These are phyloP conservation scores for Colostygia pectinataria DNA, from an alignment of 2,888 invertebrate species.

Conservation along the genomic window DNA sequence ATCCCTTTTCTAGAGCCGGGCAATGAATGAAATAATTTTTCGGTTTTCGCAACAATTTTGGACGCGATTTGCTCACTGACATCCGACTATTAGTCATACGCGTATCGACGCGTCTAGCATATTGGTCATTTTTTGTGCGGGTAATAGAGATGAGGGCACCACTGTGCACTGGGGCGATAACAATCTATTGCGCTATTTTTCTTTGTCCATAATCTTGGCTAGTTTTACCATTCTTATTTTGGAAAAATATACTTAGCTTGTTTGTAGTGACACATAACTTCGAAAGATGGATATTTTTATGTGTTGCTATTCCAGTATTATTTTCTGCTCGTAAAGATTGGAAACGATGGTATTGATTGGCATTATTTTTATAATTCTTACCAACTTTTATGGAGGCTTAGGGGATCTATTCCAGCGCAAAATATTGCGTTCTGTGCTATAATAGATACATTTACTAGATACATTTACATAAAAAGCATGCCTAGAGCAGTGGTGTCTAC, in stretches of 20 bases:
- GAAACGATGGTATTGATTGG: too few relatives aligned
- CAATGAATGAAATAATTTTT: conserved; percentile 80
- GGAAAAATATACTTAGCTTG: not conserved
- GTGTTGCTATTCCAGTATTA: too few relatives aligned
- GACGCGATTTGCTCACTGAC: conserved; percentile 75
- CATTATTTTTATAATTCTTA: too few relatives aligned
- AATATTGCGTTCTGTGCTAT: too few relatives aligned
- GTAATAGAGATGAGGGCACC: conserved; percentile 54
- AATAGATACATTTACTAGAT: too few relatives aligned
- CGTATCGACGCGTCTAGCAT: conserved; percentile 68
- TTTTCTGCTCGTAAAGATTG: too few relatives aligned
- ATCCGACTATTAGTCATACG: conserved; percentile 73
- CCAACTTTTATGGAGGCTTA: too few relatives aligned
- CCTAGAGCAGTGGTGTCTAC: too few relatives aligned
- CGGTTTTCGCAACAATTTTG: conserved; percentile 72
- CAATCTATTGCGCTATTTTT: conserved; percentile 44
- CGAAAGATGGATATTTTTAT: too few relatives aligned
- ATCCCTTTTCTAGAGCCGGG: conserved; percentile 55
- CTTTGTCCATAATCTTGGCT: conserved; percentile 20
- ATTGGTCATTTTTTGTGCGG: conserved; percentile 75
- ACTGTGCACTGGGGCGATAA: conserved; percentile 54
- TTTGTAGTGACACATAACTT: too few relatives aligned
- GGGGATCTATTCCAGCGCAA: too few relatives aligned
- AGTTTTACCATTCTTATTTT: conserved; percentile 1
- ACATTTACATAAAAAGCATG: too few relatives aligned